Evolutionary conservation across 1,140 invertebrate genomes (phyloP), one percentile per base, ranked within the genome.

Genomic region (Tetragonula clypearis): DNA sequence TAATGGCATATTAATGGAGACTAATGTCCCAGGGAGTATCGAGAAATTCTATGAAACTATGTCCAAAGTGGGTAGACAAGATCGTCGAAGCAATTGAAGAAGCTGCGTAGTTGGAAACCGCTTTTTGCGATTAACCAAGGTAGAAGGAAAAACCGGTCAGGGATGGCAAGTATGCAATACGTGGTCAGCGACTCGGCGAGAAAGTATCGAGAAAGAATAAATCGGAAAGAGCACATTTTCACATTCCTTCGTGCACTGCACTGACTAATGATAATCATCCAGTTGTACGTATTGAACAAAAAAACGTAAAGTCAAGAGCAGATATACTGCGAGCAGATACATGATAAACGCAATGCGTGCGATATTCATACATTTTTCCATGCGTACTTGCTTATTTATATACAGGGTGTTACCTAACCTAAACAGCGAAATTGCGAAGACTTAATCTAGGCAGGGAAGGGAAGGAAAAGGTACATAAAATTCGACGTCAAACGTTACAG

Each of bases 91-190:
- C 12, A 6, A 19, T 58, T 41, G 71, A 53, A 73, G 71, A 73
- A 60, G 75, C 82, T 65, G 19, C 19, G 6, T 4, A 55, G 26
- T n/a, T 26, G 62, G 53, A 74, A 71, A 75, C 60, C 23, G 8
- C 71, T 81, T 85, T 85, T 85, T 85, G 11, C n/a, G 6, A 49
- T 17, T 9, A n/a, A 30, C 23, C 41, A 84, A 68, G 65, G 49
- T 82, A 23, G 58, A 72, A 77, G 66, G 85, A 86, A 86, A 84
- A 86, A 86, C 85, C 85, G 85, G 85, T 86, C 79, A 62, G 68
- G 12, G 66, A 82, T 82, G 49, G 72, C 30, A 84, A 86, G 73
- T 79, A 49, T 49, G 41, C 8, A 79, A 72, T 60, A 11, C 4
- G 19, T 71, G 74, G 75, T 73, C 75, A 84, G 74, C 62, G 74